Percentiles rank a stretch among this genome's conserved stretches.
Conservation (phyloP, 2,797 vertebrate genomes). For the Erpetoichthys calabaricus region DNA sequence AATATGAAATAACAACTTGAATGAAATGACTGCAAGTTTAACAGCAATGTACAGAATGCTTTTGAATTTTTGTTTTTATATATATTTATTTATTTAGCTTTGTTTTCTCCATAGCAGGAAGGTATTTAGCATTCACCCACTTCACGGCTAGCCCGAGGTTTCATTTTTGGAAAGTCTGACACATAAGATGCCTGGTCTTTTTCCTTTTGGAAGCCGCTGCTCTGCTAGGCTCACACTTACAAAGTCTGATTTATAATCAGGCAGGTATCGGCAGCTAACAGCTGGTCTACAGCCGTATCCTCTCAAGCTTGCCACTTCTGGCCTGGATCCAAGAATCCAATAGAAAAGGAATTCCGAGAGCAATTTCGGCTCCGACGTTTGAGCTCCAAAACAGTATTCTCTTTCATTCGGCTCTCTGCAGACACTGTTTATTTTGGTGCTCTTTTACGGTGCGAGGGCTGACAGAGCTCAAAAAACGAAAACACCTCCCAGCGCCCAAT, state of each 20-base stretch:
- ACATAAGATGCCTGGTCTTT: no score
- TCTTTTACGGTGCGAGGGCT: slow-evolving; percentile 48
- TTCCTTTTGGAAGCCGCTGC: no score
- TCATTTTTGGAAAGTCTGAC: no score
- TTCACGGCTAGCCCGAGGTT: no score
- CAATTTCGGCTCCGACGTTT: slow-evolving; percentile 46
- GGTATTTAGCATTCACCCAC: no score
- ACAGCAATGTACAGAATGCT: no score
- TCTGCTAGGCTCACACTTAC: no score
- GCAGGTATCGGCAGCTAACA: slow-evolving; percentile 14
- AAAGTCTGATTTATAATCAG: slow-evolving; percentile 13
- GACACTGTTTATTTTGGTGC: slow-evolving; percentile 61
- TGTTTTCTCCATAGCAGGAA: no score
- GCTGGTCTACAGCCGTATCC: slow-evolving; percentile 12
- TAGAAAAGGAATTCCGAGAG: slow-evolving; percentile 44
- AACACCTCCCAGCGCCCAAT: slow-evolving; percentile 42
- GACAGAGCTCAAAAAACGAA: slow-evolving; percentile 50
- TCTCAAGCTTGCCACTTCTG: slow-evolving; percentile 20
- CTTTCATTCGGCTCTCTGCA: slow-evolving; percentile 50
- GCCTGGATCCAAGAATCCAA: slow-evolving; percentile 35
- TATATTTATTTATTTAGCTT: no score
- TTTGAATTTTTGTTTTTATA: no score
- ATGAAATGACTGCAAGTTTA: no score
- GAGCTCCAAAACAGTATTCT: slow-evolving; percentile 57
- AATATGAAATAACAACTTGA: no score